Percentiles rank a stretch among this genome's conserved stretches.
phyloP scores from a whole-genome alignment of 2,888 invertebrate genomes.

The Rhagonycha lutea region DNA sequence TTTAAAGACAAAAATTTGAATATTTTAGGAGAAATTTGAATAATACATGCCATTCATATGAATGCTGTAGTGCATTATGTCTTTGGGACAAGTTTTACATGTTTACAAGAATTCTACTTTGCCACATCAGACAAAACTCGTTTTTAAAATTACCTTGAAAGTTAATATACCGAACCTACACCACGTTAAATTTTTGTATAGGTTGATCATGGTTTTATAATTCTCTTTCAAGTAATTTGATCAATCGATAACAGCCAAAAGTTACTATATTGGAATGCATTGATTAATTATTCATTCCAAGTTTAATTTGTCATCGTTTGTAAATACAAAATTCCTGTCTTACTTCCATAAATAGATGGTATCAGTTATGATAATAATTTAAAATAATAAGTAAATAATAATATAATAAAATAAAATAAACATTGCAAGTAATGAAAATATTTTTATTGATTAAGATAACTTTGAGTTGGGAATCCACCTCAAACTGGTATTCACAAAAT shows the following conservation, averaged over 20 bases:
- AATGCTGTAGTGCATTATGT: slow-evolving; percentile 14
- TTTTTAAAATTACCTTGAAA: slow-evolving; percentile 18
- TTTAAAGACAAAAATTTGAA: not conserved
- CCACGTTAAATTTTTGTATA: not conserved
- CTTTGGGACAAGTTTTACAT: slow-evolving; percentile 13
- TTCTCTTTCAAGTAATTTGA: not conserved
- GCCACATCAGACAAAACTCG: slow-evolving; percentile 4
- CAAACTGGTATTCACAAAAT: not conserved
- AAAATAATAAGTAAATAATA: too few species aligned
- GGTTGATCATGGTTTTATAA: not conserved
- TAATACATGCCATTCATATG: slow-evolving; percentile 5
- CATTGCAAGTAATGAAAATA: not conserved
- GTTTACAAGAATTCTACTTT: slow-evolving; percentile 8
- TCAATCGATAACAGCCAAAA: not conserved
- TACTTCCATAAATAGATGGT: not conserved
- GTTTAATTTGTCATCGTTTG: not conserved
- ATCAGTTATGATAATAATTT: not conserved
- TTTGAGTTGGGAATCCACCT: not conserved
- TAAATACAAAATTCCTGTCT: not conserved
- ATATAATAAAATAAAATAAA: too few species aligned
- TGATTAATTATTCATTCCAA: not conserved
- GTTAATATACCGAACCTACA: not conserved
- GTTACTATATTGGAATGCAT: not conserved
- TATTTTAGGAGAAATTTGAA: not conserved
- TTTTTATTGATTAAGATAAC: not conserved